Base-by-base conservation (phyloP, 2,113 vertebrate species). In the Chinchilla lanigera region DNA sequence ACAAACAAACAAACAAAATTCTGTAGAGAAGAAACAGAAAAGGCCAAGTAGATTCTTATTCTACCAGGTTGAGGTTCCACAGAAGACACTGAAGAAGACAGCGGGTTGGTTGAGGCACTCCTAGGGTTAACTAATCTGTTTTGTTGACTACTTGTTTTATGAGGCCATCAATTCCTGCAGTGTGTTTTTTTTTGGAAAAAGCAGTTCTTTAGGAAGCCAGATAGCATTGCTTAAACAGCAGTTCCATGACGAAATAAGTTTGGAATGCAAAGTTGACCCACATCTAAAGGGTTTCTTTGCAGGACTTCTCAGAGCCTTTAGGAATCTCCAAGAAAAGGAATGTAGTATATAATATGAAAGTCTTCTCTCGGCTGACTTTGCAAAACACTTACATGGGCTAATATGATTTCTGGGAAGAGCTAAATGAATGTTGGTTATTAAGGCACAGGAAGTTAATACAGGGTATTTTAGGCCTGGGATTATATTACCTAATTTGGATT, bases 231-330 rank as follows among this genome's bases (percentile, higher is more conserved):
- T 73, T 82, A 7, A 33, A 77, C 77, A 61, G 41, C 17, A 9
- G 5, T 89, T 82, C 73, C n/a, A 1, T 92, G 67, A 60, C 71
- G 30, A 93, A 93, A 30, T 87, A 50, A 77, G 17, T 94, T 90
- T 85, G 87, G 67, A 86, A 92, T 92, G 58, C 3, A 92, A 47
- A 41, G 44, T 86, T 82, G 91, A 86, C n/a, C 65, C n/a, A 89
- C 47, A 63, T 63, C 77, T 63, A n/a, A 93, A 52, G 67, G 33
- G 4, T 86, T 85, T 93, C 71, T 93, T 81, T 95, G 86, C 60
- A 91, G 69, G 61, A 77, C n/a, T 95, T 97, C 83, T 58, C 44
- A 77, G 41, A 30, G 52, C 50, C n/a, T 89, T 91, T 95, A 56
- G 84, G 77, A 93, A 52, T 35, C 69, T 67, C 56, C 61, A 90